Conservation (phyloP, 2,113 vertebrate species). For the Taurulus bubalis region DNA sequence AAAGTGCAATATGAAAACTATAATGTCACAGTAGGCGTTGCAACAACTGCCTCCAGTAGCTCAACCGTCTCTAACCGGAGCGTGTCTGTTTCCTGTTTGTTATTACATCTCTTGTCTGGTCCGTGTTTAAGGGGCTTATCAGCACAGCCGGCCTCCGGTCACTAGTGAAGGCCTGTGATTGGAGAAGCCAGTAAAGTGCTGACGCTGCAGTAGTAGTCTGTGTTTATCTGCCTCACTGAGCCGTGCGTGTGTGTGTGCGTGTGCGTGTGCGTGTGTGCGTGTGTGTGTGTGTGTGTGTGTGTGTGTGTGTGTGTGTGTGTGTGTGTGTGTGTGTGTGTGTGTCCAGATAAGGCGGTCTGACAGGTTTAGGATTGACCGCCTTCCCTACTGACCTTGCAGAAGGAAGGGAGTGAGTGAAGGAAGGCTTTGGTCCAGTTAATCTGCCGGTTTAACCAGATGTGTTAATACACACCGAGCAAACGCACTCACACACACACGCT, state of each 20-base stretch:
- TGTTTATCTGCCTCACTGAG: constrained; percentile 29
- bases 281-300: too few relatives aligned
- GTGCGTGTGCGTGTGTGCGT: too few relatives aligned
- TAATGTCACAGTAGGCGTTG: not conserved
- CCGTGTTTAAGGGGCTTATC: not conserved
- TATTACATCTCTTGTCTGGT: not conserved
- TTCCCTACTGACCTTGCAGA: constrained; percentile 75
- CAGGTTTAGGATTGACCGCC: constrained; percentile 66
- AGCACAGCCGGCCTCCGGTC: not conserved
- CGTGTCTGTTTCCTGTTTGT: not conserved
- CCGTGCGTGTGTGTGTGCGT: constrained; percentile 7
- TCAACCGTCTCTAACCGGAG: too few relatives aligned
- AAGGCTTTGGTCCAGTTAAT: constrained; percentile 64
- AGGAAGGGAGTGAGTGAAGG: constrained; percentile 51
- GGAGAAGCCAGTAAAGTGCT: too few relatives aligned
- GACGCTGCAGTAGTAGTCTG: constrained; percentile 8
- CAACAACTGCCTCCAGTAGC: not conserved
- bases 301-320: constrained; percentile 17
- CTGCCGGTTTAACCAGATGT: constrained; percentile 51
- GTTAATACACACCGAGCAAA: constrained; percentile 22
- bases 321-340: constrained; percentile 7
- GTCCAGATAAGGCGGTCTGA: constrained; percentile 60
- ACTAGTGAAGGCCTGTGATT: not conserved
- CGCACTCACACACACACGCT: constrained; percentile 2
- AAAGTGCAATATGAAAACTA: too few relatives aligned